phyloP scores from a whole-genome alignment of 2,888 invertebrate genomes.

The Globia sparganii region DNA sequence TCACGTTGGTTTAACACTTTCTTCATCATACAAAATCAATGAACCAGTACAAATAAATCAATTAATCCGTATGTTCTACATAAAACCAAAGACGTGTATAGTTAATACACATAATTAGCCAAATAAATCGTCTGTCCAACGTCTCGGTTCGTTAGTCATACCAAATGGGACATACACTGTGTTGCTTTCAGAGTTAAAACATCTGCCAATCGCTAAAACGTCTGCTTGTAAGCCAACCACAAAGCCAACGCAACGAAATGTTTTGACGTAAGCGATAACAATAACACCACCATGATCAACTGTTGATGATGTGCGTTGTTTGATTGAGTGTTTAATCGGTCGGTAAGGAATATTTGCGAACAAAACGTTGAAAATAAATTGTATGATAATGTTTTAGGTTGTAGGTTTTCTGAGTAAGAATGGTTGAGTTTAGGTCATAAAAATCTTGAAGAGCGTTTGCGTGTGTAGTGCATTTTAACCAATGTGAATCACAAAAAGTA shows the following conservation, averaged over 20 bases:
- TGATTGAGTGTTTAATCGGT: background rate
- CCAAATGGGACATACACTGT: conserved; percentile 63
- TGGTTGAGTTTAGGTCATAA: background rate
- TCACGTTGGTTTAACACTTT: background rate
- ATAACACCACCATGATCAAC: no score
- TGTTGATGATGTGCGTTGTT: background rate
- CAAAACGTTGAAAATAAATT: background rate
- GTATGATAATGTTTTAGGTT: background rate
- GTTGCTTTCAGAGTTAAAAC: conserved; percentile 42
- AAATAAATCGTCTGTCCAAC: conserved; percentile 67
- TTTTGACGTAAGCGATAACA: background rate
- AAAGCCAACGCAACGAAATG: background rate
- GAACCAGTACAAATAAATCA: conserved; percentile 18
- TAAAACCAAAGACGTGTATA: background rate
- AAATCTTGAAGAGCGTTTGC: background rate
- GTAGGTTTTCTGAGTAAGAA: background rate
- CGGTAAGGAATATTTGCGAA: background rate
- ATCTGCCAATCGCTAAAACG: conserved; percentile 26
- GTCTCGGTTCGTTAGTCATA: conserved; percentile 71
- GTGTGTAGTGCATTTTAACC: background rate
- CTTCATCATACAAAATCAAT: conserved; percentile 10
- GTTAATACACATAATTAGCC: conserved; percentile 62
- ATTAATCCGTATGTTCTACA: conserved; percentile 15
- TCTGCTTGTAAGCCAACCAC: background rate
- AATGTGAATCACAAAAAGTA: background rate